Evolutionary conservation across 2,797 vertebrate species (phyloP).

Genomic region (Lepilemur ruficaudatus): DNA sequence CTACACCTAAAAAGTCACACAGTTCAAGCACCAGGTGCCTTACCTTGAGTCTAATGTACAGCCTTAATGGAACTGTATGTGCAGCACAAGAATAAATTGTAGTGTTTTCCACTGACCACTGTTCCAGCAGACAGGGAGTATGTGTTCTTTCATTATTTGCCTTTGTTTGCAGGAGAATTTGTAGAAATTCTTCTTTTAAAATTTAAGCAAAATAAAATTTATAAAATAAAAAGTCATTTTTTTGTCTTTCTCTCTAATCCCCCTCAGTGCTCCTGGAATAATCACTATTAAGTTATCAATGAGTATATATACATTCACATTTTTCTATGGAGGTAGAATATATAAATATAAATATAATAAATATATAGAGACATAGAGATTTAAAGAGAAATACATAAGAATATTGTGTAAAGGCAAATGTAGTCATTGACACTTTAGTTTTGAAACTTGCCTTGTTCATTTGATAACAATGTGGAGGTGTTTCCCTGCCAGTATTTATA

Average conservation of each 20-base stretch:
- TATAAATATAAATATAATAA: background rate
- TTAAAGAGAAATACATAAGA: background rate
- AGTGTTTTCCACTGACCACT: background rate
- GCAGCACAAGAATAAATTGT: background rate
- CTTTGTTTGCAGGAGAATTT: background rate
- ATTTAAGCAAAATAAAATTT: background rate
- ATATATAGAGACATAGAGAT: background rate
- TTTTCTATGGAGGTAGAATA: background rate
- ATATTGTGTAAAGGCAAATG: background rate
- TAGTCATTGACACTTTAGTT: background rate
- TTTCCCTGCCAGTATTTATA: background rate
- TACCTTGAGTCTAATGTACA: background rate
- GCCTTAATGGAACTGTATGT: background rate
- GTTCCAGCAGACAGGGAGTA: background rate
- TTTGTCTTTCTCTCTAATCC: background rate
- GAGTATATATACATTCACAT: background rate
- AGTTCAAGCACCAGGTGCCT: background rate
- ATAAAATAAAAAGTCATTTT: background rate
- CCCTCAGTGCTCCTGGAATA: background rate
- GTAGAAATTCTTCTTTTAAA: background rate
- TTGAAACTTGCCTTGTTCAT: background rate
- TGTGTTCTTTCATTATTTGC: background rate
- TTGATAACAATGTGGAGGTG: background rate
- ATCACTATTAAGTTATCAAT: background rate
- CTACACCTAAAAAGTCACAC: background rate